Evolutionary conservation across 2,888 invertebrate genomes (phyloP).

Genomic region (Pantelozetes paolii): DNA sequence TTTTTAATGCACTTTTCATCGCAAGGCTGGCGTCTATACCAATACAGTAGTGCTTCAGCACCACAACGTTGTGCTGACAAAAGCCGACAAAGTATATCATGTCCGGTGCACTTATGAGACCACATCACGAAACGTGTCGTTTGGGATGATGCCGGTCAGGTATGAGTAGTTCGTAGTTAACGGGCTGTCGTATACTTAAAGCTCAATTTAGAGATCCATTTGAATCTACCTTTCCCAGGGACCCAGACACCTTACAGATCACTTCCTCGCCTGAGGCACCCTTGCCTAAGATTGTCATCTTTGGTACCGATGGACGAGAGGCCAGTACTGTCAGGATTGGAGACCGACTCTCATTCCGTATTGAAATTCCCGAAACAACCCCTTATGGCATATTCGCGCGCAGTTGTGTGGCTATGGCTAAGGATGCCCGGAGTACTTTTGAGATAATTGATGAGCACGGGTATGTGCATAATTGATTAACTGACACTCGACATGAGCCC

Average conservation of each 20-base stretch:
- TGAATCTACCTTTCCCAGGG: conserved; percentile 51
- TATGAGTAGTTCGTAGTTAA: conserved; percentile 51
- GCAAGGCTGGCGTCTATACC: conserved; percentile 82
- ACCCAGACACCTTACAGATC: conserved; percentile 93
- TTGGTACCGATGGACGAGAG: conserved; percentile 78
- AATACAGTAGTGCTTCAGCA: conserved; percentile 91
- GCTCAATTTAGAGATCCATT: conserved; percentile 30
- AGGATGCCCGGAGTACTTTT: conserved; percentile 91
- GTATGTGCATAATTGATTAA: conserved; percentile 54
- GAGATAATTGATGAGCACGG: conserved; percentile 93
- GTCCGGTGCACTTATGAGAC: conserved; percentile 94
- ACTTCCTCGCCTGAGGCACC: conserved; percentile 92
- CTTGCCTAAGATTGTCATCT: conserved; percentile 83
- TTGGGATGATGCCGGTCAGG: conserved; percentile 96
- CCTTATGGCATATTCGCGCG: conserved; percentile 92
- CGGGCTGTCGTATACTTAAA: conserved; percentile 7
- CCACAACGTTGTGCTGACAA: conserved; percentile 93
- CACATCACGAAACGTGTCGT: conserved; percentile 91
- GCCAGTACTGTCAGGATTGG: conserved; percentile 92
- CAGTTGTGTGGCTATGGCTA: conserved; percentile 94
- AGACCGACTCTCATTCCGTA: conserved; percentile 87
- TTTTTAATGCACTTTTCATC: not conserved
- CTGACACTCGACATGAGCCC: no score
- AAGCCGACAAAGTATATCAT: conserved; percentile 93
- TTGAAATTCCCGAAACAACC: conserved; percentile 93